phyloP scores from a whole-genome alignment of 2,888 invertebrate genomes.

The Megalurothrips usitatus region DNA sequence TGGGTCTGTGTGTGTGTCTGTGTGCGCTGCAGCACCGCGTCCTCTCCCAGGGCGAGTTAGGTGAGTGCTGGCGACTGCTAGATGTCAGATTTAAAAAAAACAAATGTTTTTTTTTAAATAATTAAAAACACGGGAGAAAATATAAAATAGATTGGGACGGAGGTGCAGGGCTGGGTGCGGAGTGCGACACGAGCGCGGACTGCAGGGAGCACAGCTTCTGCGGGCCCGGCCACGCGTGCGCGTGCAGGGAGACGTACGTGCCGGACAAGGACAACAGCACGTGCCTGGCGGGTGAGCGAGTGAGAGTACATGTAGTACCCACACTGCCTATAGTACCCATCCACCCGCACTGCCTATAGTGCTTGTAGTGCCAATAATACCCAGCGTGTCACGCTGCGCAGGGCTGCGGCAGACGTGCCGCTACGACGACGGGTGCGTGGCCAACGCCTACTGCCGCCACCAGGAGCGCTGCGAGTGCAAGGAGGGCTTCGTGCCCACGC shows the following conservation, averaged over 20 bases:
- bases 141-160: too few species aligned
- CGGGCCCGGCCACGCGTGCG: background rate
- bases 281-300: background rate
- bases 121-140: too few species aligned
- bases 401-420: background rate
- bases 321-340: background rate
- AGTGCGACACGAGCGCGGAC: background rate
- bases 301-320: background rate
- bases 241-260: conserved; percentile 12
- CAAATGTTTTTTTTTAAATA: too few species aligned
- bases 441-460: conserved; percentile 14
- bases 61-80: background rate
- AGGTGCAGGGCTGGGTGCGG: background rate
- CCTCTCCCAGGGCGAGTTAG: background rate
- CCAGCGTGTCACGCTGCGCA: too few species aligned
- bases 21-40: too few species aligned
- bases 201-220: background rate
- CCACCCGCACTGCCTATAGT: background rate
- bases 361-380: too few species aligned
- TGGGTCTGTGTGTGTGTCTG: too few species aligned
- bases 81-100: too few species aligned
- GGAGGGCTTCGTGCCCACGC: background rate
- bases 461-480: conserved; percentile 20
- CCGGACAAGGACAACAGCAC: conserved; percentile 18
- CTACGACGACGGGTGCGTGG: conserved; percentile 9